phyloP scores from a whole-genome alignment of 2,113 vertebrate genomes.

The Camelus dromedarius region DNA sequence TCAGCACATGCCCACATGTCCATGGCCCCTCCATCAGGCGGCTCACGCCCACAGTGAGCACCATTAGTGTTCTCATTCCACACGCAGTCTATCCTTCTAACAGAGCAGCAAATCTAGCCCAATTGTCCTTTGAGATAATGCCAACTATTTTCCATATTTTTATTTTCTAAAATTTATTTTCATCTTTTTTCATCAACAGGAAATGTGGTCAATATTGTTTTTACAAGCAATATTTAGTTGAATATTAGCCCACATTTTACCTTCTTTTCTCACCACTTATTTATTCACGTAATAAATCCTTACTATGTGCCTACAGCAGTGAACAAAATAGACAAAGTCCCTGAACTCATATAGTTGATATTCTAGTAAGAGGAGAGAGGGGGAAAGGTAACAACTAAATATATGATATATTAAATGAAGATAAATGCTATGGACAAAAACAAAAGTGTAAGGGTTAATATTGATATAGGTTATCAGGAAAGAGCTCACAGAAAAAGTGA shows the following conservation, averaged over 20 bases:
- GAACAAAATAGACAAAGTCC: not conserved
- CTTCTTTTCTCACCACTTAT: not conserved
- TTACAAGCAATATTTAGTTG: conserved; percentile 24
- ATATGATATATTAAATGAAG: not conserved
- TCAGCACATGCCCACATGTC: rapidly evolving
- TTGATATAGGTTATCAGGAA: not conserved
- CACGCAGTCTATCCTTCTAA: not conserved
- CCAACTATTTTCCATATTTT: not conserved
- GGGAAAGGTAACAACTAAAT: not conserved
- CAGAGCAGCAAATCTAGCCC: not conserved
- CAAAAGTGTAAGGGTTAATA: not conserved
- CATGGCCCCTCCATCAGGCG: not conserved
- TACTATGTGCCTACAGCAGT: not conserved
- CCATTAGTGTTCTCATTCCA: not conserved
- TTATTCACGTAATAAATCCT: not conserved
- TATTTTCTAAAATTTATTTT: not conserved
- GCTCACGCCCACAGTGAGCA: not conserved
- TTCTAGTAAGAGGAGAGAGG: not conserved
- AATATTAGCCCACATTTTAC: not conserved
- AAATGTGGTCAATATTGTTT: not conserved
- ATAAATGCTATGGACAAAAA: not conserved
- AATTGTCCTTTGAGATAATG: not conserved
- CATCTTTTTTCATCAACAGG: not conserved
- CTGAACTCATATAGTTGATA: not conserved
- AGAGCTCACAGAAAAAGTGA: not conserved